Base-by-base conservation (phyloP, 2,113 vertebrate species). In the Pterocles gutturalis region DNA sequence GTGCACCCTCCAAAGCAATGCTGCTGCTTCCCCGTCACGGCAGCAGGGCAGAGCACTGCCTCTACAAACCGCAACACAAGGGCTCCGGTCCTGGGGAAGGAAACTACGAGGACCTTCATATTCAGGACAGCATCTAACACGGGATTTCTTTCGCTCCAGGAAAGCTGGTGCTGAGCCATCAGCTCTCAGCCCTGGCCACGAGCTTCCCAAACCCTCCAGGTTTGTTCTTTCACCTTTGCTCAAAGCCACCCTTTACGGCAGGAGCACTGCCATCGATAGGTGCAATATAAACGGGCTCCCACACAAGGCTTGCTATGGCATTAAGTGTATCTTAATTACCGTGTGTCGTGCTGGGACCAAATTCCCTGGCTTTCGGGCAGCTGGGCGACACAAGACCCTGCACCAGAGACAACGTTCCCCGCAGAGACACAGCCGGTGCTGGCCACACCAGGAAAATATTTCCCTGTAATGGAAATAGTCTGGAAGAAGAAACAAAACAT, bases 51-150 rank as follows among this genome's bases (percentile, higher is more conserved):
- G n/a, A 64, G 46, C 71, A 7, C 13, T 13, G 70, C 24, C 33
- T 46, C 21, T 14, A 14, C 0, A 4, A n/a, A 29, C 14, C 26
- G 43, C 76, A 22, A 2, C 1, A 25, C 31, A 5, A 34, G 57
- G 54, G 17, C 45, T 5, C 34, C 2, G 34, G 11, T 9, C 28
- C 73, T 45, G 78, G 16, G 49, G 57, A 60, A 33, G 66, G 57
- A 55, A 83, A 15, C 19, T 10, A 3, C 0, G 24, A 55, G 10
- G 33, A 70, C 75, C 7, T 61, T 31, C 46, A 5, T 3, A 1
- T 3, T 25, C 73, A 38, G 38, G 25, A 6, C 31, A 48, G 4
- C 3, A 0, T 4, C 28, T 14, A 15, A 2, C 31, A 2, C 1
- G 0, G 45, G 17, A 14, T 13, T 58, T 16, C 49, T 25, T 17